Percentiles rank a stretch among this genome's conserved stretches.
These are phyloP conservation scores for Drosophila bocki DNA, from an alignment of 1,140 invertebrate species.

Conservation along the genomic window DNA sequence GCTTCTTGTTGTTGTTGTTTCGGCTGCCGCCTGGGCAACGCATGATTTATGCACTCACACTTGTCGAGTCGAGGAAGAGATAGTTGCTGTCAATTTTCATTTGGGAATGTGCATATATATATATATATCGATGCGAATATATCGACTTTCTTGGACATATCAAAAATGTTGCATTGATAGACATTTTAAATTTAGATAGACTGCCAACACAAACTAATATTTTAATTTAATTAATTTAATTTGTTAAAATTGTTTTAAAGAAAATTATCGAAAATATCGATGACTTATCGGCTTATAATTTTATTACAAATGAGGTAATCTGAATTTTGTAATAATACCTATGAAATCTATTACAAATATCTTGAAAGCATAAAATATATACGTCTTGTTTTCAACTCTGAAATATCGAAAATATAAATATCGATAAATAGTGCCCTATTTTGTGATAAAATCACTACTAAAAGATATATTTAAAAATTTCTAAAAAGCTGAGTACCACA, in stretches of 20 bases:
- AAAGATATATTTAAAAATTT: too few species aligned
- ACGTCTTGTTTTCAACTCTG: too few species aligned
- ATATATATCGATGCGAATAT: not conserved
- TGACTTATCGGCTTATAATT: not conserved
- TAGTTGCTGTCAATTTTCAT: slow-evolving; percentile 71
- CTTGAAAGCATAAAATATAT: too few species aligned
- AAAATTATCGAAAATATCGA: not conserved
- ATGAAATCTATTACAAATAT: too few species aligned
- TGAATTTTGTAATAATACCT: too few species aligned
- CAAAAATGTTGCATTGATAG: not conserved
- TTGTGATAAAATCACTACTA: too few species aligned
- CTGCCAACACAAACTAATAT: not conserved
- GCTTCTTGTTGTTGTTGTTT: slow-evolving; percentile 2
- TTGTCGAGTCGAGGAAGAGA: slow-evolving; percentile 43
- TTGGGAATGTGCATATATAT: slow-evolving; percentile 8
- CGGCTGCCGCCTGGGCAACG: slow-evolving; percentile 50
- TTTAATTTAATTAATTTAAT: not conserved
- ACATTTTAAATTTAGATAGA: not conserved
- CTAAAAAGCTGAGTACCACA: too few species aligned
- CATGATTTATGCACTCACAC: slow-evolving; percentile 81
- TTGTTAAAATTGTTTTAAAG: too few species aligned
- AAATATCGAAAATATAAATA: not conserved
- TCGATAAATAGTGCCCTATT: not conserved
- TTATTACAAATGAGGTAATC: too few species aligned
- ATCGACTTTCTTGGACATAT: not conserved